Evolutionary conservation across 2,113 vertebrate species (phyloP).

Genomic region (Oostethus manadensis): DNA sequence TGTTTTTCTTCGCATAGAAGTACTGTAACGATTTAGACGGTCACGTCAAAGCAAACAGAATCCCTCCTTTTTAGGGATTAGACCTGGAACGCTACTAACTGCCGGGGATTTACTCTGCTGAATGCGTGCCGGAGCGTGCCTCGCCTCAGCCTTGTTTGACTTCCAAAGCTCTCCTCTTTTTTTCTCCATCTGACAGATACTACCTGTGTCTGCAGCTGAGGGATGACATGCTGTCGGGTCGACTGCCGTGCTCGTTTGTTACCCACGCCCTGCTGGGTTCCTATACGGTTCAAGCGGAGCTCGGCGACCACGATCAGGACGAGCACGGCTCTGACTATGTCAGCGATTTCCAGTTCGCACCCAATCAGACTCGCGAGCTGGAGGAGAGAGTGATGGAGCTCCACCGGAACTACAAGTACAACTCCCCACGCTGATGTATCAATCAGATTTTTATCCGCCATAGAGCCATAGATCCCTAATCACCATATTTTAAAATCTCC

Average conservation of each 20-base stretch:
- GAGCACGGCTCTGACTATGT: slow-evolving; percentile 88
- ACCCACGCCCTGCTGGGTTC: slow-evolving; percentile 94
- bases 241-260: slow-evolving; percentile 96
- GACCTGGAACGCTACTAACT: slow-evolving; percentile 44
- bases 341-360: slow-evolving; percentile 89
- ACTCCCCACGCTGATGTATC: background rate
- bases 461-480: background rate
- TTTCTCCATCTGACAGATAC: slow-evolving; percentile 76
- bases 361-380: slow-evolving; percentile 92
- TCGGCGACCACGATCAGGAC: slow-evolving; percentile 88
- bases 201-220: slow-evolving; percentile 98
- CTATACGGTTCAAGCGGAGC: slow-evolving; percentile 90
- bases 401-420: slow-evolving; percentile 91
- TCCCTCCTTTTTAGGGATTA: slow-evolving; percentile 44
- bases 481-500: background rate
- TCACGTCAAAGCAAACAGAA: slow-evolving; percentile 40
- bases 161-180: slow-evolving; percentile 32
- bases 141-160: slow-evolving; percentile 37
- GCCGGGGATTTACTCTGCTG: slow-evolving; percentile 41
- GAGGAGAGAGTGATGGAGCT: slow-evolving; percentile 97
- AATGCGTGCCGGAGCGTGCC: slow-evolving; percentile 45
- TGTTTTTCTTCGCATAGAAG: slow-evolving; percentile 23
- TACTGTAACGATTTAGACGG: slow-evolving; percentile 31
- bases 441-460: slow-evolving; percentile 7
- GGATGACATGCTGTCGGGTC: slow-evolving; percentile 94